Base-by-base conservation (phyloP, 1,140 invertebrate species). In the Gyrodactylus bullatarudis region DNA sequence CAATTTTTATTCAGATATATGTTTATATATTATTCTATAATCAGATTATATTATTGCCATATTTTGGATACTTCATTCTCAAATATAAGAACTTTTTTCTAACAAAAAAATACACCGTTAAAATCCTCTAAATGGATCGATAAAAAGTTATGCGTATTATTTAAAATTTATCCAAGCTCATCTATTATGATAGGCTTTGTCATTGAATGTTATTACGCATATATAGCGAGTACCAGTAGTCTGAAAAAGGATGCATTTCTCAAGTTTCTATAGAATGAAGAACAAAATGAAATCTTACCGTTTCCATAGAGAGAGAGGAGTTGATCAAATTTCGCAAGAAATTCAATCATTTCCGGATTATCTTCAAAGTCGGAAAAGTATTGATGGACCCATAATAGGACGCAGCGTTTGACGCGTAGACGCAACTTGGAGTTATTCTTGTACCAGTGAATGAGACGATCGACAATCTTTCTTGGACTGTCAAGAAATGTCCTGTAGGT, bases 341-440 rank as follows among this genome's bases (percentile, higher is more conserved):
- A 93, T 76, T 91, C 89, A 86, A 93, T 93, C 90, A 98, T 93
- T 27, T 86, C 85, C 26, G 89, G 86, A 82, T 93, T 88, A 1
- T 87, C 91, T 82, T 99, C 94, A 82, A 98, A 99, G 79, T 98
- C 94, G 24, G 91, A 95, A 78, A 97, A 98, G 82, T 98, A 93
- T 81, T 96, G 97, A 79, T 96, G 97, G 0, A 97, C 92, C 94
- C 94, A 99, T 0, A 96, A 78, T 0, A 97, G 82, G 0, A 98
- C 88, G 0, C 98, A 91, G 74, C 92, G 83, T 0, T 92, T 93
- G 0, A 97, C 91, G 78, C 89, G 75, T 24, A 75, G 76, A 73
- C 74, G 72, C 75, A 22, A 77, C 19, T 71, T 21, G 69, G 16
- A 54, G 24, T 20, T 34, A 1, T 68, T 1, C 23, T 71, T 27